A percentile compares a stretch with the other conserved stretches of the same genome.
Conservation (phyloP, 2,797 vertebrate genomes). For the Calcarius lapponicus region DNA sequence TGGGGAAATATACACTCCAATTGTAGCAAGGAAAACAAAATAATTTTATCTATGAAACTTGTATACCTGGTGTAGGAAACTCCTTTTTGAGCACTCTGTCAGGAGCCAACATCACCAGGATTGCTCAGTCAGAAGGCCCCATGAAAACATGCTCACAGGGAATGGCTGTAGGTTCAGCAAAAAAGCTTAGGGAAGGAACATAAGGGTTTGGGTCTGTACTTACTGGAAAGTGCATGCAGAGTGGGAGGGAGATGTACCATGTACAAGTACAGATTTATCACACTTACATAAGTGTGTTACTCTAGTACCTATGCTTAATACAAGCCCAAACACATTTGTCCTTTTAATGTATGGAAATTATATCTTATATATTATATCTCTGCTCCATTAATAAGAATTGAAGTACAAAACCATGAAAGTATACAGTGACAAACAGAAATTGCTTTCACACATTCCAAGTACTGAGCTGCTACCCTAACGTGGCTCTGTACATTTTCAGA, state of each 20-base stretch:
- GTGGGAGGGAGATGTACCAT: background rate
- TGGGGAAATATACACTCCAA: background rate
- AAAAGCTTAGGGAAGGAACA: background rate
- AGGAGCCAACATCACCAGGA: background rate
- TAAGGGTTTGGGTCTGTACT: background rate
- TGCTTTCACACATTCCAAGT: background rate
- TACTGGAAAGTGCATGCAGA: background rate
- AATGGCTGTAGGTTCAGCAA: background rate
- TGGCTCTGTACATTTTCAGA: background rate
- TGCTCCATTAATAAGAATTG: background rate
- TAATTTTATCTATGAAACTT: background rate
- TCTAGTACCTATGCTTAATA: background rate
- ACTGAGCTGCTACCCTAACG: background rate
- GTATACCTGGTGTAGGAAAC: background rate
- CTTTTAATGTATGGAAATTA: background rate
- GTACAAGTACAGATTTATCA: background rate
- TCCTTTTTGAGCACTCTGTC: background rate
- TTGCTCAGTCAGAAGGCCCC: background rate
- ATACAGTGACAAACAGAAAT: background rate
- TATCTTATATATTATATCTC: background rate
- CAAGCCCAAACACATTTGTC: background rate
- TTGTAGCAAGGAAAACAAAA: background rate
- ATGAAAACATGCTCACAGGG: background rate
- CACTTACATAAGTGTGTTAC: background rate
- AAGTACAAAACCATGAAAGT: background rate